phyloP scores from a whole-genome alignment of 2,797 vertebrate species.

The Falco columbarius region DNA sequence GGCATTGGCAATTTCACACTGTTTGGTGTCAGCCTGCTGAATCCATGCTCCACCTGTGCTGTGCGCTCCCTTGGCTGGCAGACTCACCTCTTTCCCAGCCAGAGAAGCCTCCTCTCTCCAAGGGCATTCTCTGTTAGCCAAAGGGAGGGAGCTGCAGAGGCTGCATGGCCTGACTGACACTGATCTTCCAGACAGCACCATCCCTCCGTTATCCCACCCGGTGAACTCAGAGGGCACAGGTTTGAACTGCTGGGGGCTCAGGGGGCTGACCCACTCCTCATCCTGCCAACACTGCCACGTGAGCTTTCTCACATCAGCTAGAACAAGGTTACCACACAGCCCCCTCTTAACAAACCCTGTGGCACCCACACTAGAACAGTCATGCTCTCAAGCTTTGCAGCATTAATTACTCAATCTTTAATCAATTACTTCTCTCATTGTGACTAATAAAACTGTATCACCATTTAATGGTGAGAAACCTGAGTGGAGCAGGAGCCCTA shows the following conservation, averaged over 20 bases:
- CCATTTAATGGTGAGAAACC: background rate
- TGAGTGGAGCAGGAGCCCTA: background rate
- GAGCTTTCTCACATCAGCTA: background rate
- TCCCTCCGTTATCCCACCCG: background rate
- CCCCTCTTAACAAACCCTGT: background rate
- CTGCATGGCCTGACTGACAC: background rate
- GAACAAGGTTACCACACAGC: background rate
- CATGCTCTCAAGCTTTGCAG: background rate
- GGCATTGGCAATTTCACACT: background rate
- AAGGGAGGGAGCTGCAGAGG: background rate
- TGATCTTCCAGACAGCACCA: background rate
- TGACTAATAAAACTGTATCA: background rate
- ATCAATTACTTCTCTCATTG: background rate
- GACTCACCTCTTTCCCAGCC: fast-evolving
- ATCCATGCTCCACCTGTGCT: background rate
- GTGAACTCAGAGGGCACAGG: background rate
- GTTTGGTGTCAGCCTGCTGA: background rate
- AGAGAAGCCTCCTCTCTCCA: background rate
- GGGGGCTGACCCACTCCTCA: background rate
- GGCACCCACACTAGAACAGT: background rate
- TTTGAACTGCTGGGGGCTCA: background rate
- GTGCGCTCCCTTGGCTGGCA: background rate
- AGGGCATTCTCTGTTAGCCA: background rate
- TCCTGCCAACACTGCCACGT: fast-evolving
- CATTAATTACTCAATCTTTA: background rate